Conservation (phyloP, 2,113 vertebrate genomes). For the Lathamus discolor region DNA sequence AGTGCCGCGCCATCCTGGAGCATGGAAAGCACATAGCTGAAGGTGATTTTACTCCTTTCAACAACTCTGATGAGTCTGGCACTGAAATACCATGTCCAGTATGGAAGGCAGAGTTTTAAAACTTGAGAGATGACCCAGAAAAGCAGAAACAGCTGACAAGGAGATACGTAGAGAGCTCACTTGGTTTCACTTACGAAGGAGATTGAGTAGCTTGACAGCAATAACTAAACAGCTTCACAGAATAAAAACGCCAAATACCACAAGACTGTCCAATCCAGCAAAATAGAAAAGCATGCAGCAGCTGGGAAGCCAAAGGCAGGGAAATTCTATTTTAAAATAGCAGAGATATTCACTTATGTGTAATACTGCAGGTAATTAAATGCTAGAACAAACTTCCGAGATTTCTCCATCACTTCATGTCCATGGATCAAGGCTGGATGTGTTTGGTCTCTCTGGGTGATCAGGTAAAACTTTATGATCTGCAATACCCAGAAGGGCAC, state of each 20-base stretch:
- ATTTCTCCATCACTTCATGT: background rate
- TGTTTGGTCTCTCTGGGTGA: background rate
- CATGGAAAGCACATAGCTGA: background rate
- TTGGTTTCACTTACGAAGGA: background rate
- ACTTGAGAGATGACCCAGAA: background rate
- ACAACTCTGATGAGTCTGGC: background rate
- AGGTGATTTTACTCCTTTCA: background rate
- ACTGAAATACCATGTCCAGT: background rate
- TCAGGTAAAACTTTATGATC: background rate
- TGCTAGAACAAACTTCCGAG: background rate
- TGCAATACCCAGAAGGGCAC: background rate
- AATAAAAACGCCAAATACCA: background rate
- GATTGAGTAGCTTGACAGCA: background rate
- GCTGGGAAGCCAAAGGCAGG: background rate
- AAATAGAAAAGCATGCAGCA: background rate
- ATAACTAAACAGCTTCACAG: background rate
- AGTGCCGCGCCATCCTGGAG: rapidly evolving
- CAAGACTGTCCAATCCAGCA: background rate
- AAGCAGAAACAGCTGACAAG: background rate
- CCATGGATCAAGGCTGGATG: background rate
- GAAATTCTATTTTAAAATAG: conserved; percentile 19
- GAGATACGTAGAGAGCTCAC: background rate
- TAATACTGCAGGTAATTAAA: conserved; percentile 11
- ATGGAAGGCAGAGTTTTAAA: background rate
- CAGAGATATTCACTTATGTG: background rate